Evolutionary conservation across 2,888 invertebrate genomes (phyloP).

Genomic region (Anthophora plumipes): DNA sequence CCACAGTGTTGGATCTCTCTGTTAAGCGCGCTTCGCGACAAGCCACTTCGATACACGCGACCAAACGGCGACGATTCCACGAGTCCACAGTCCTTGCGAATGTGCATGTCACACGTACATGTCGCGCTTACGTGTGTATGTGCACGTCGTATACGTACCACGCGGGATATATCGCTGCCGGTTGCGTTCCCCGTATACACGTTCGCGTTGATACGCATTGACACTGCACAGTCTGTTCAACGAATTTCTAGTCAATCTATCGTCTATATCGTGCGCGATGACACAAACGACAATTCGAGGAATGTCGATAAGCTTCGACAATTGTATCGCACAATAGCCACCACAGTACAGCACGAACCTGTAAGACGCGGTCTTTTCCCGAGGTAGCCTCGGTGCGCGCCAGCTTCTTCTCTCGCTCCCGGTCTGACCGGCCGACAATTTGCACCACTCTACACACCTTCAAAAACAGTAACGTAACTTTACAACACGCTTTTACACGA

Average conservation of each 20-base stretch:
- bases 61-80: constrained; percentile 52
- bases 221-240: constrained; percentile 20
- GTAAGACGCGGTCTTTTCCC: constrained; percentile 61
- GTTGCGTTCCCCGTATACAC: constrained; percentile 42
- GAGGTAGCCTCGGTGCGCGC: constrained; percentile 57
- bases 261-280: constrained; percentile 7
- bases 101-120: constrained; percentile 45
- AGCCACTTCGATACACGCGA: constrained; percentile 56
- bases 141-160: constrained; percentile 58
- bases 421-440: constrained; percentile 42
- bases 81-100: constrained; percentile 53
- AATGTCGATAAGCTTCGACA: constrained; percentile 60
- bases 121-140: constrained; percentile 9
- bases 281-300: constrained; percentile 36
- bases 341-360: constrained; percentile 47
- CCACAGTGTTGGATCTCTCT: constrained; percentile 52
- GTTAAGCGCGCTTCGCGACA: constrained; percentile 59
- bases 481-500: background rate
- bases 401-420: constrained; percentile 41
- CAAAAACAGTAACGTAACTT: background rate
- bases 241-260: constrained; percentile 26
- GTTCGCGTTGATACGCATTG: constrained; percentile 52
- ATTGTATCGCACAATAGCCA: constrained; percentile 48
- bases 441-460: constrained; percentile 5
- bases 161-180: constrained; percentile 66